phyloP scores from a whole-genome alignment of 2,797 vertebrate genomes.

The Hoplostethus atlanticus region DNA sequence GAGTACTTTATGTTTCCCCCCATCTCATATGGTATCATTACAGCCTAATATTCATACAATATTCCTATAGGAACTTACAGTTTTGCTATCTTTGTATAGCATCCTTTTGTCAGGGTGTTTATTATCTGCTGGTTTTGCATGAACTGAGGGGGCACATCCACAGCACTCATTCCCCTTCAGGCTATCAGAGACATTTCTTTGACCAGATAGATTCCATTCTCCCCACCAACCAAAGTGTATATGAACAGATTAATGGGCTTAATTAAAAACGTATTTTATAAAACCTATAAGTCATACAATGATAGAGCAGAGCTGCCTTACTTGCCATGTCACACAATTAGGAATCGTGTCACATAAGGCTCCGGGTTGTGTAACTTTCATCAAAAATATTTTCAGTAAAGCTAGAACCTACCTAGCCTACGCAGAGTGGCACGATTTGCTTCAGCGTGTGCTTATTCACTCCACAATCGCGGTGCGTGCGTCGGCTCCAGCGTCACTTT shows the following conservation, averaged over 20 bases:
- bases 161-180: neutral
- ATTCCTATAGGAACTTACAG: too few species aligned
- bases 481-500: slow-evolving; percentile 71
- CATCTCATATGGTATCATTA: too few species aligned
- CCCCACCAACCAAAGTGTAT: neutral
- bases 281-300: neutral
- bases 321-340: neutral
- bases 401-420: neutral
- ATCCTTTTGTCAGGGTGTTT: too few species aligned
- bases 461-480: slow-evolving; percentile 38
- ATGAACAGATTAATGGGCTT: neutral
- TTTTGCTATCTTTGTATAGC: too few species aligned
- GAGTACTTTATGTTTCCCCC: too few species aligned
- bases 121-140: neutral
- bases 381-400: neutral
- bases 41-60: too few species aligned
- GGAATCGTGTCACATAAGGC: too few species aligned
- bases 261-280: neutral
- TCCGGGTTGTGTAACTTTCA: neutral
- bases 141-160: neutral
- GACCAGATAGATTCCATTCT: neutral
- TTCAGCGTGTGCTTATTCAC: slow-evolving; percentile 47
- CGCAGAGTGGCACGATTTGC: slow-evolving; percentile 1
- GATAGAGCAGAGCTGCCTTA: neutral
- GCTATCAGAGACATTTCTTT: neutral